A percentile compares a stretch with the other conserved stretches of the same genome.
Conservation (phyloP, 2,888 invertebrate species). For the Synergus laeviventris region DNA sequence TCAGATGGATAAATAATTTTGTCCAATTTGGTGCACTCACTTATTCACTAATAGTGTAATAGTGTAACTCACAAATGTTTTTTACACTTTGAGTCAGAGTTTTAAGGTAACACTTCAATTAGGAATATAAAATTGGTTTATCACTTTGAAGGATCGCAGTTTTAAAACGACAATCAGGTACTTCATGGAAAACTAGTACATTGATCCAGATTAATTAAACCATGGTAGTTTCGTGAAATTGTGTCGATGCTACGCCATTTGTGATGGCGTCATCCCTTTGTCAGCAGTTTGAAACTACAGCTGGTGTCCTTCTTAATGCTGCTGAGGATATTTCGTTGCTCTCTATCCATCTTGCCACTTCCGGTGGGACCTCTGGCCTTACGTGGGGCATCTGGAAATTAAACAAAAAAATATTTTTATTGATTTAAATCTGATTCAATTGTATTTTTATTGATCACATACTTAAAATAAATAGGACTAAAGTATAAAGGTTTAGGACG, state of each 20-base stretch:
- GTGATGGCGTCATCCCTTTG: slow-evolving; percentile 61
- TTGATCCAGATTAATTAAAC: slow-evolving; percentile 52
- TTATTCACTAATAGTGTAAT: neutral
- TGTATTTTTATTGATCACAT: neutral
- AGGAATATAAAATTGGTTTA: slow-evolving; percentile 12
- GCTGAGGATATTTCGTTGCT: slow-evolving; percentile 85
- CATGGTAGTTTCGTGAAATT: slow-evolving; percentile 62
- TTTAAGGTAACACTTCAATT: slow-evolving; percentile 11
- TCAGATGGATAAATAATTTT: neutral
- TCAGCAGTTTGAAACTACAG: slow-evolving; percentile 65
- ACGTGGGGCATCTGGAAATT: slow-evolving; percentile 64
- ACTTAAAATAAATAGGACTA: neutral
- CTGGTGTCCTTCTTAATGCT: slow-evolving; percentile 76
- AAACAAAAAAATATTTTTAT: slow-evolving; percentile 7
- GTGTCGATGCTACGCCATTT: slow-evolving; percentile 57
- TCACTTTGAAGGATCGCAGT: slow-evolving; percentile 22
- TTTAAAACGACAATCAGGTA: slow-evolving; percentile 32
- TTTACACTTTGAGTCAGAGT: neutral
- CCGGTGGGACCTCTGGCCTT: slow-evolving; percentile 81
- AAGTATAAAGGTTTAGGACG: neutral
- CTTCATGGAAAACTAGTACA: slow-evolving; percentile 13
- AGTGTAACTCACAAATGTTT: slow-evolving; percentile 4
- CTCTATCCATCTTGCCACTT: slow-evolving; percentile 84
- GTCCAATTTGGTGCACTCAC: neutral
- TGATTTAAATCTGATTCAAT: too few species aligned